Base-by-base conservation (phyloP, 1,140 invertebrate genomes). In the Centruroides sculpturatus region DNA sequence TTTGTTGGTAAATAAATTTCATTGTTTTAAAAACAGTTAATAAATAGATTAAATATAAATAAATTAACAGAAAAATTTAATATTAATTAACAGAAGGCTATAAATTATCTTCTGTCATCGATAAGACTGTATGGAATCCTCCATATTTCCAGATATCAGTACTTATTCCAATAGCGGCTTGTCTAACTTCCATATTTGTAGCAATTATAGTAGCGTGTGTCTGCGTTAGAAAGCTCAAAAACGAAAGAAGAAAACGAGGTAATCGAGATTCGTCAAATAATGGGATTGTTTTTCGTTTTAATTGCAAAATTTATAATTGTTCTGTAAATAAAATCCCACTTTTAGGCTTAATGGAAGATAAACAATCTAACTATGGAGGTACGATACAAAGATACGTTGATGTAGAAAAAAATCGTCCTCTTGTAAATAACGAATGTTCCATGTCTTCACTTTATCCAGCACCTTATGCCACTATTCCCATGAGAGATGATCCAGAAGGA, bases 171-270 rank as follows among this genome's bases (percentile, higher is more conserved):
- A 56, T 66, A 12, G 46, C 64, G n/a, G 53, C 55, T 57, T 66
- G 63, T 36, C 23, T 66, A 13, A 64, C 66, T n/a, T 55, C 65
- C 34, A 53, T 66, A 4, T 12, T 66, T 4, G 56, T 66, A 10
- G 65, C 66, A 5, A 56, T 66, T 12, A 59, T 66, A 5, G 49
- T 63, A 13, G 61, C 65, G 8, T 66, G 50, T 55, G 64, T 66
- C 23, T 66, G 65, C n/a, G 53, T 64, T n/a, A 34, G 56, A 10
- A 57, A 36, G 6, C 36, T 62, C 6, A 12, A 34, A 47, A 36
- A 13, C 12, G 35, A 56, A 12, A 56, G 13, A 13, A 36, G 13
- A 6, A 47, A 51, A 34, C 12, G 23, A 34, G 50, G 50, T 13
- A 13, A 51, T 34, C 23, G 23, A 23, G 23, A 23, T 23, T 23